Base-by-base conservation (phyloP, 2,888 invertebrate genomes). In the Crepidodera aurea region DNA sequence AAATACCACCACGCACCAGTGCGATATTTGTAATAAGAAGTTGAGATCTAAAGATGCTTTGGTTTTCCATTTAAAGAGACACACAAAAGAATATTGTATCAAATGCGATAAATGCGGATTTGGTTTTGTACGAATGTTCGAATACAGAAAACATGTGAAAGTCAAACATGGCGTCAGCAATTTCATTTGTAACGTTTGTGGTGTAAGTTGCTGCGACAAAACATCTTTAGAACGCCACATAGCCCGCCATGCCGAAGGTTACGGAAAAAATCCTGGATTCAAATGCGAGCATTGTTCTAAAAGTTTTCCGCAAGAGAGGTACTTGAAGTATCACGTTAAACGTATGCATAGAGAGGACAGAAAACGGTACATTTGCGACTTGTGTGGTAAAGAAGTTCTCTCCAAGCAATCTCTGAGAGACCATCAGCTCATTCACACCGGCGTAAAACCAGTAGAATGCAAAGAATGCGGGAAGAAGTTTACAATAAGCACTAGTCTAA, bases 21-120 rank as follows among this genome's bases (percentile, higher is more conserved):
- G 88, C 67, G 81, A 84, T 0, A 77, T 84, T 1, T 88, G 88
- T 64, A 83, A 84, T 0, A 85, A 85, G 66, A 84, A 84, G 54
- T 83, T 87, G 65, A 62, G 68, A 50, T 69, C 74, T 0, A 73
- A 74, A 53, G 72, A 73, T 7, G 71, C 73, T 2, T 67, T 69
- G 56, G 84, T 84, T 42, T 82, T 84, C 0, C 86, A 86, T 66
- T 82, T 83, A 79, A 74, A 82, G 1, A 82, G 83, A 46, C 86
- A 86, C 62, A 82, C 83, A 18, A 84, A 84, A 0, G 83, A 84
- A 18, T 84, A 83, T 65, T 83, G 83, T 1, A 84, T 83, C 32
- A 76, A 84, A 0, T 87, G 87, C 57, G 70, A 74, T 48, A 34
- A 70, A 4, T 78, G 78, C 60, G 64, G 65, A 7, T 59, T 70